Evolutionary conservation across 2,113 vertebrate genomes (phyloP).

Genomic region (Aspiorhynchus laticeps): DNA sequence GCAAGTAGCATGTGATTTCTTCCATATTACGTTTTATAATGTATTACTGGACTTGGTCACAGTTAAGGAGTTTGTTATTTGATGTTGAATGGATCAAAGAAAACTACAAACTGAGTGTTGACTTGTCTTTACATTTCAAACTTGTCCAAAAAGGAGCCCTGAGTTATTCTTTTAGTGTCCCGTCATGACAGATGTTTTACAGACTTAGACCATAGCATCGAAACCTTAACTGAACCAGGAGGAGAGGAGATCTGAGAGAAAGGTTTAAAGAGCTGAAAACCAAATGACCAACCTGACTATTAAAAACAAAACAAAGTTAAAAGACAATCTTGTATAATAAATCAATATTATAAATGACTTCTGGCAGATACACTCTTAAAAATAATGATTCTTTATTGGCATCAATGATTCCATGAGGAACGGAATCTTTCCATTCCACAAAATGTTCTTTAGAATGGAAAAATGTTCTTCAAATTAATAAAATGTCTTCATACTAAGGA

Average conservation of each 20-base stretch:
- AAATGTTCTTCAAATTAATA: neutral
- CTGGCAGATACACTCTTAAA: neutral
- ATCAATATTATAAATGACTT: neutral
- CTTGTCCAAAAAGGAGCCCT: neutral
- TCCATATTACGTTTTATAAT: neutral
- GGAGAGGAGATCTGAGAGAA: neutral
- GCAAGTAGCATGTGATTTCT: neutral
- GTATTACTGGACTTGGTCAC: too few relatives aligned
- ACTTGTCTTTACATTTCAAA: neutral
- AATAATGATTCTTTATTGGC: neutral
- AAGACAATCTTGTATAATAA: neutral
- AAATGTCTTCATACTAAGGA: neutral
- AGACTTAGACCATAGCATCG: neutral
- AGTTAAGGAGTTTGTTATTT: neutral
- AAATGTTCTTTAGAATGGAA: neutral
- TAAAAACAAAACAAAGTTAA: neutral
- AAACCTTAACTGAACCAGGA: neutral
- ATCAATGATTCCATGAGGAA: neutral
- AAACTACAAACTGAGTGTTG: neutral
- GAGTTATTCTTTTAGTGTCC: neutral
- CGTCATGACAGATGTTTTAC: conserved; percentile 4
- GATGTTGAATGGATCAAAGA: neutral
- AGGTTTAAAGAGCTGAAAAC: neutral
- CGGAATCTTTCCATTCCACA: neutral
- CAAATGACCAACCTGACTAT: neutral